Percentiles rank a stretch among this genome's conserved stretches.
Evolutionary conservation across 1,140 invertebrate genomes (phyloP).

Genomic region (Euura lappo): DNA sequence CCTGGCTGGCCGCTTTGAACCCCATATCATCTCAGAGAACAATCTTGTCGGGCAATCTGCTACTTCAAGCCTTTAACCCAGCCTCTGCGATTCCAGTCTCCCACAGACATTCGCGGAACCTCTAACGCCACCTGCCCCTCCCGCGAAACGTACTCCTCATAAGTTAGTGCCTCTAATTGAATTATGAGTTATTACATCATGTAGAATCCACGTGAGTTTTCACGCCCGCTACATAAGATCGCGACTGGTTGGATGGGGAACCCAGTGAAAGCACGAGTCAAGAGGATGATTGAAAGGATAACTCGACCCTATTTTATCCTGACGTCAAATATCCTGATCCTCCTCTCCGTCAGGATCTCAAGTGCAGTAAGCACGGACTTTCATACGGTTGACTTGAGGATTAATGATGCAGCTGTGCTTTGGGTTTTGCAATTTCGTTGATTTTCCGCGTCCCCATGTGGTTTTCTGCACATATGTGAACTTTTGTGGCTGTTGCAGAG

Average conservation of each 20-base stretch:
- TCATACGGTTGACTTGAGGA: background rate
- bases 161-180: conserved; percentile 21
- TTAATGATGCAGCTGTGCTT: background rate
- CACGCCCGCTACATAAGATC: background rate
- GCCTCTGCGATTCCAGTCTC: conserved; percentile 18
- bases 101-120: background rate
- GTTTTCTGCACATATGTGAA: background rate
- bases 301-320: background rate
- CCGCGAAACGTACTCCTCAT: background rate
- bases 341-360: background rate
- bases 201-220: conserved; percentile 8
- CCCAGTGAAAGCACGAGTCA: background rate
- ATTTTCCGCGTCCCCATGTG: background rate
- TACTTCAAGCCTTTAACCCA: conserved; percentile 15
- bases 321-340: background rate
- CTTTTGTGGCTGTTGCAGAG: too few relatives aligned
- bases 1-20: conserved; percentile 35
- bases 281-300: conserved; percentile 5
- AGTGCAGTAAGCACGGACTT: background rate
- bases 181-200: conserved; percentile 21
- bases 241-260: background rate
- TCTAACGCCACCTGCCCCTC: too few relatives aligned
- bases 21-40: conserved; percentile 43
- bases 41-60: conserved; percentile 44
- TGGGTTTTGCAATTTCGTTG: background rate